These are phyloP conservation scores for Eurystomus gularis DNA, from an alignment of 2,113 vertebrate species.

Conservation along the genomic window DNA sequence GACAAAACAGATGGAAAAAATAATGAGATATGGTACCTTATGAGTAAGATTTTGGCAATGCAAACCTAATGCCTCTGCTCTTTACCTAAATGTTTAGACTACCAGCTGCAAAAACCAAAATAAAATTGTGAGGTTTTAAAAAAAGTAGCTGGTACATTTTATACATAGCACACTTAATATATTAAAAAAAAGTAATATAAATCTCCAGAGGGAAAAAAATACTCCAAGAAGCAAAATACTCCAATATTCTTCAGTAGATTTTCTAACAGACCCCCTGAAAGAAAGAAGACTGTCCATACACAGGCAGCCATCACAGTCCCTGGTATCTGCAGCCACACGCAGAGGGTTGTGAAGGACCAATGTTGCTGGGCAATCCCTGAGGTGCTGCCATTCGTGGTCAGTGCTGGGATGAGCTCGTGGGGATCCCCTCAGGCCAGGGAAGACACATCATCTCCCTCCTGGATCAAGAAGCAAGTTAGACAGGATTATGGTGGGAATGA, in stretches of 20 bases:
- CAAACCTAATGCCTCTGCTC: neutral
- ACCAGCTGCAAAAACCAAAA: neutral
- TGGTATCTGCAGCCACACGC: fast-evolving
- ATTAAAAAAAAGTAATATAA: neutral
- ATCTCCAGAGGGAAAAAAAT: neutral
- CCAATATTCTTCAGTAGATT: neutral
- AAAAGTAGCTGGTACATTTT: neutral
- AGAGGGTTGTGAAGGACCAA: neutral
- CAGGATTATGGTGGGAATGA: neutral
- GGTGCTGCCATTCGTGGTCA: fast-evolving
- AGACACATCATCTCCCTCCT: neutral
- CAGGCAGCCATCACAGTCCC: fast-evolving
- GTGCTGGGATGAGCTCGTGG: neutral
- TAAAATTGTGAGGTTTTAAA: neutral
- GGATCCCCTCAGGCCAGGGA: fast-evolving
- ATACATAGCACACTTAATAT: neutral
- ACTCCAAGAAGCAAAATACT: neutral
- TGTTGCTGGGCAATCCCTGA: fast-evolving
- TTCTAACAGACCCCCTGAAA: neutral
- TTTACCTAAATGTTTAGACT: slow-evolving; percentile 31
- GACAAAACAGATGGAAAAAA: slow-evolving; percentile 42
- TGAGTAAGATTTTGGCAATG: slow-evolving; percentile 18
- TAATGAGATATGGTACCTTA: neutral
- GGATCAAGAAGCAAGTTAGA: neutral
- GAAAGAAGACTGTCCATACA: fast-evolving